A percentile compares a stretch with the other conserved stretches of the same genome.
Evolutionary conservation across 92 coral and sea anemone species (phyloP).

Genomic region (Parazoanthus atlanticus): DNA sequence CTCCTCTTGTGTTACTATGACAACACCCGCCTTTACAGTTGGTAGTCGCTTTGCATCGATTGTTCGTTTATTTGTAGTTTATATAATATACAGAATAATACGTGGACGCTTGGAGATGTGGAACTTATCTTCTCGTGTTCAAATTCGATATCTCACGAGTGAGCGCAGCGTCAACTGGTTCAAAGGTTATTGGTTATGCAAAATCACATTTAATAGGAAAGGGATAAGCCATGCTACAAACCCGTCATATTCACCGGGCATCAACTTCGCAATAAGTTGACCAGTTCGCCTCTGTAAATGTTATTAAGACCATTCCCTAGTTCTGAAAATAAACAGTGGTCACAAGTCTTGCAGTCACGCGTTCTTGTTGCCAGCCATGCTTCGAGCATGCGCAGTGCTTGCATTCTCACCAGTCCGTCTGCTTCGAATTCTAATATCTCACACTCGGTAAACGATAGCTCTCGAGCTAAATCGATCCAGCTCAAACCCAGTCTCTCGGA

Average conservation of each 20-base stretch:
- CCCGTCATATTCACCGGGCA: background rate
- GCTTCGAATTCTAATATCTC: constrained; percentile 7
- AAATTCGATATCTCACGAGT: too few relatives aligned
- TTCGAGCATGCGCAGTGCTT: constrained; percentile 38
- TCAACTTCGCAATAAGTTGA: constrained; percentile 4
- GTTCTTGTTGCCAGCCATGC: constrained; percentile 5
- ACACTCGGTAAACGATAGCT: constrained; percentile 10
- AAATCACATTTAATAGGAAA: too few relatives aligned
- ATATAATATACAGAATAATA: too few relatives aligned
- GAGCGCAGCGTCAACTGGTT: too few relatives aligned
- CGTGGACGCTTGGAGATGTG: too few relatives aligned
- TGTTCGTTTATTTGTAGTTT: too few relatives aligned
- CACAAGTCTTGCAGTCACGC: background rate
- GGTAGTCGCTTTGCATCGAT: too few relatives aligned
- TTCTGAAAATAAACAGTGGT: background rate
- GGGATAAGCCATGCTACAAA: too few relatives aligned
- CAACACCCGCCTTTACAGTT: too few relatives aligned
- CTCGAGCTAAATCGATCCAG: constrained; percentile 42
- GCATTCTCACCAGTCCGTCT: constrained; percentile 6
- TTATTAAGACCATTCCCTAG: constrained; percentile 14
- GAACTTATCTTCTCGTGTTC: too few relatives aligned
- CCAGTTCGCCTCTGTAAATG: constrained; percentile 20
- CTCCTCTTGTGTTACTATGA: too few relatives aligned
- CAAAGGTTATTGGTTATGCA: too few relatives aligned
- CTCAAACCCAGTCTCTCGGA: constrained; percentile 38